phyloP scores from a whole-genome alignment of 2,888 invertebrate genomes.

The Drosophila seclusa region DNA sequence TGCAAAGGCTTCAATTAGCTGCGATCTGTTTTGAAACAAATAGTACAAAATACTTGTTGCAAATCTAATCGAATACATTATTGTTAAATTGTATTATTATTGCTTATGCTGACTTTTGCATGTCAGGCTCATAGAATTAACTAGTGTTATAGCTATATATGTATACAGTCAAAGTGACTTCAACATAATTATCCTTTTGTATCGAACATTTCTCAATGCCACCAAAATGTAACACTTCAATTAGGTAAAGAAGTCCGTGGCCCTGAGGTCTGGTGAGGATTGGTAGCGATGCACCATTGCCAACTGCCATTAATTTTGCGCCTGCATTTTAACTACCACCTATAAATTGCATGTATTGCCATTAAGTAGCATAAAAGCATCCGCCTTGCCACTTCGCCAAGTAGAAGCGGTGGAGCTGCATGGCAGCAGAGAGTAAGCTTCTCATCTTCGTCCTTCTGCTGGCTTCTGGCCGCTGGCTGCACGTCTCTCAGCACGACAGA shows the following conservation, averaged over 20 bases:
- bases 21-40: background rate
- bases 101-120: background rate
- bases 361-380: constrained; percentile 80
- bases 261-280: constrained; percentile 6
- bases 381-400: constrained; percentile 35
- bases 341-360: constrained; percentile 75
- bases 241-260: constrained; percentile 10
- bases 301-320: constrained; percentile 66
- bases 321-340: constrained; percentile 67
- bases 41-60: background rate
- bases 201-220: constrained; percentile 19
- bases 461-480: background rate
- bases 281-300: constrained; percentile 31
- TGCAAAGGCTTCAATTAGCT: background rate
- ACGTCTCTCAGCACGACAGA: constrained; percentile 13
- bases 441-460: background rate
- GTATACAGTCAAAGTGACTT: background rate
- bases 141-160: background rate
- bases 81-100: background rate
- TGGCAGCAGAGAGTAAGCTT: constrained; percentile 6
- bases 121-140: too few species aligned
- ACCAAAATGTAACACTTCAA: constrained; percentile 8
- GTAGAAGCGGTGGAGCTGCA: constrained; percentile 17
- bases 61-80: background rate
- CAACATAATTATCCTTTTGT: constrained; percentile 2